Conservation (phyloP, 2,113 vertebrate genomes). For the Climacteris rufus region DNA sequence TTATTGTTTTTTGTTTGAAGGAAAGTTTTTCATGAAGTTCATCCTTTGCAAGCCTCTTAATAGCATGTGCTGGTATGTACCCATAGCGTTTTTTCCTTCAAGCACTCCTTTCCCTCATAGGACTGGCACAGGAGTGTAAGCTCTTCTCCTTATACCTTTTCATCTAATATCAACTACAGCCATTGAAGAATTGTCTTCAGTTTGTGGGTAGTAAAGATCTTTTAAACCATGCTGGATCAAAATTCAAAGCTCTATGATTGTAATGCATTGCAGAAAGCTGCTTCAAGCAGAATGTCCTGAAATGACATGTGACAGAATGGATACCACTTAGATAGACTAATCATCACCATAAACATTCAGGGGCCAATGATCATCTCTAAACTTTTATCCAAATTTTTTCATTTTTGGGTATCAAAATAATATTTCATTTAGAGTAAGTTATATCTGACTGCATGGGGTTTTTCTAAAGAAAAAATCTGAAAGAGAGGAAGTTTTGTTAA, state of each 20-base stretch:
- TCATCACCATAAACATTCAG: background rate
- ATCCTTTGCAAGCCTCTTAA: background rate
- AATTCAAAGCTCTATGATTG: background rate
- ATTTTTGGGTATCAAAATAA: background rate
- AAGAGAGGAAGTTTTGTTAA: background rate
- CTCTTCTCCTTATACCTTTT: background rate
- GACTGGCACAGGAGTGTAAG: background rate
- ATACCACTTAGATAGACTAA: background rate
- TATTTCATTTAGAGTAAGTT: background rate
- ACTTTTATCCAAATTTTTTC: background rate
- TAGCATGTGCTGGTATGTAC: background rate
- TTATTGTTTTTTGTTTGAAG: background rate
- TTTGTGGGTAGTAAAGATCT: background rate
- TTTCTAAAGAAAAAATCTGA: background rate
- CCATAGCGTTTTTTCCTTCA: background rate
- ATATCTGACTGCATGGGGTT: rapidly evolving
- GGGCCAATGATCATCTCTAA: background rate
- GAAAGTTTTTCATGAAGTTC: background rate
- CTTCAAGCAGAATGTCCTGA: background rate
- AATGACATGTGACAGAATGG: background rate
- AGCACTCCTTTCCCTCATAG: background rate
- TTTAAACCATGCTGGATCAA: background rate
- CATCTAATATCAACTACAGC: background rate
- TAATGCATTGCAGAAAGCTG: background rate
- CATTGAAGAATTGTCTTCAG: background rate